These are phyloP conservation scores for Xerus inauris DNA, from an alignment of 2,113 vertebrate species.

Conservation along the genomic window DNA sequence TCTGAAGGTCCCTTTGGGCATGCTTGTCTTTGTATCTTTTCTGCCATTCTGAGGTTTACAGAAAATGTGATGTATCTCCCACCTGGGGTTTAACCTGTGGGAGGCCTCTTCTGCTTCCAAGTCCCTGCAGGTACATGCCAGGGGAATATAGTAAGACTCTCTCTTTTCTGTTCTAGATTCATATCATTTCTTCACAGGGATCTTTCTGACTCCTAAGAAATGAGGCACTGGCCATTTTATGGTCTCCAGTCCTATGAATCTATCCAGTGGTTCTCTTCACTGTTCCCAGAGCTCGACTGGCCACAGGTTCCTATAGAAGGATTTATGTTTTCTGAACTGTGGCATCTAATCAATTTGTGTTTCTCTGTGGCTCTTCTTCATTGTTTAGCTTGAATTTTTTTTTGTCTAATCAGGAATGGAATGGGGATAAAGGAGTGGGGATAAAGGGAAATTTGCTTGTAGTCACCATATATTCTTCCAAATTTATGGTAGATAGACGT, in stretches of 20 bases:
- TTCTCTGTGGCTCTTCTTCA: not conserved
- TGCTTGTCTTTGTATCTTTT: not conserved
- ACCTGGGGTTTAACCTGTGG: not conserved
- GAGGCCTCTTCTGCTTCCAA: not conserved
- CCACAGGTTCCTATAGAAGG: rapidly evolving
- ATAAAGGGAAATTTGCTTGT: not conserved
- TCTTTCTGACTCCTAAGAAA: not conserved
- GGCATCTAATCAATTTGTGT: not conserved
- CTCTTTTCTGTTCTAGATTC: not conserved
- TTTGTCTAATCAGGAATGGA: not conserved
- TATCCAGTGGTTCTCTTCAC: not conserved
- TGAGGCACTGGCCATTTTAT: not conserved
- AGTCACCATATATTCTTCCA: not conserved
- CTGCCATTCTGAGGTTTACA: not conserved
- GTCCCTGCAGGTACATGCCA: not conserved
- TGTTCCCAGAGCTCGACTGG: not conserved
- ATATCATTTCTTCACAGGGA: not conserved
- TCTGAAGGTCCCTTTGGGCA: not conserved
- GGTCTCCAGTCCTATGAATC: not conserved
- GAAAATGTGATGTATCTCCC: not conserved
- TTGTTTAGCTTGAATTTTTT: not conserved
- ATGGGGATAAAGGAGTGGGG: not conserved
- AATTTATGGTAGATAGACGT: not conserved
- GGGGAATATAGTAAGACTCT: not conserved
- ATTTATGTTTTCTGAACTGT: not conserved